phyloP scores from a whole-genome alignment of 2,113 vertebrate species.

The Baryphthengus martii region DNA sequence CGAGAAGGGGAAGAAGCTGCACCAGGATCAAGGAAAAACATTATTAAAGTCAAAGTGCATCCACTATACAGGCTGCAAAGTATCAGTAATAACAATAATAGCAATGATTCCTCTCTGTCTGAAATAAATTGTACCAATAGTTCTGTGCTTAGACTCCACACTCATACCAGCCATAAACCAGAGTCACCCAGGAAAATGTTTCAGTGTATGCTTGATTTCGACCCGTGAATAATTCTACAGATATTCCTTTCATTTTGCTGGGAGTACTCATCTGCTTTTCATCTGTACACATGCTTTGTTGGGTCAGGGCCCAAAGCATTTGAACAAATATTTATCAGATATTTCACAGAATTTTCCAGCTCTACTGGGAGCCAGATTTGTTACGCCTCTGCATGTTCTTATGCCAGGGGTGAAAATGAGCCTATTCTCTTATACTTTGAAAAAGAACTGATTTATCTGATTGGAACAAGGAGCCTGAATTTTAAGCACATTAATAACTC shows the following conservation, averaged over 20 bases:
- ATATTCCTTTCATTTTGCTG: constrained; percentile 19
- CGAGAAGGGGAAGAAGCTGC: not conserved
- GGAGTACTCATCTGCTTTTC: constrained; percentile 1
- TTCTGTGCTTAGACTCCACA: not conserved
- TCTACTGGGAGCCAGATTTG: not conserved
- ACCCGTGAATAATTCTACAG: constrained; percentile 7
- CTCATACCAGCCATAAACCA: not conserved
- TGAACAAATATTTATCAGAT: constrained; percentile 51
- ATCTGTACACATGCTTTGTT: constrained; percentile 5
- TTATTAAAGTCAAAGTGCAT: not conserved
- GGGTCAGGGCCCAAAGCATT: constrained; percentile 35
- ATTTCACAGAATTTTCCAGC: constrained; percentile 29
- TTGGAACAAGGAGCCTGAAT: constrained; percentile 26
- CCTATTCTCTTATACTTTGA: constrained; percentile 17
- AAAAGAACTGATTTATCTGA: constrained; percentile 31
- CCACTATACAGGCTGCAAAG: not conserved
- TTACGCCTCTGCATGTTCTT: not conserved
- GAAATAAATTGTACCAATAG: not conserved
- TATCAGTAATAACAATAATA: constrained; percentile 17
- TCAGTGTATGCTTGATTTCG: not conserved
- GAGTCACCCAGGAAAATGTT: not conserved
- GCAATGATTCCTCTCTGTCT: not conserved
- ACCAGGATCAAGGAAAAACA: not conserved
- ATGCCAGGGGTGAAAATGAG: constrained; percentile 34
- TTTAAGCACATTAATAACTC: constrained; percentile 33